Evolutionary conservation across 2,797 vertebrate species (phyloP), one percentile per base, ranked within the genome.

Genomic region (Fistularia tabacaria): DNA sequence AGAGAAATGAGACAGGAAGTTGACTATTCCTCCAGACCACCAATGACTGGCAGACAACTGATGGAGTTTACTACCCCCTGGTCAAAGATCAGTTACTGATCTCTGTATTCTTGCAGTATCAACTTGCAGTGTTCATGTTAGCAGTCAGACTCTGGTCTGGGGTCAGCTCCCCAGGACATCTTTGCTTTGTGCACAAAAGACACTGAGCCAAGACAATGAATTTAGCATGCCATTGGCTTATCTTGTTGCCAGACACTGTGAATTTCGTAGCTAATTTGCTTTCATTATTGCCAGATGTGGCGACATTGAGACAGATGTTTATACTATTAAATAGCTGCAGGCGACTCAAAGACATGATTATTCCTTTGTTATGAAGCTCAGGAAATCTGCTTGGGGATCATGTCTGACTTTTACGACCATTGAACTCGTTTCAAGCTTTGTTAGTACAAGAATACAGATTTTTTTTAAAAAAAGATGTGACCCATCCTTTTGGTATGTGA

Each of bases 261-360:
- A 84, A 82, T 91, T 84, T 79, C 85, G 84, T 87, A 89, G 84
- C 90, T 92, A 90, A 92, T 93, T 93, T 92, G 84, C 81, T 79
- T 85, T 91, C 76, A 92, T 90, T 89, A 83, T 76, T 93, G 79
- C 90, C 93, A 94, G 90, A 93, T 93, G 93, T 89, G 84, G 80
- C 65, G 81, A 88, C 88, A 86, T 83, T 80, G 67, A 84, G 77
- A 86, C 87, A 91, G 87, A 89, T 85, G 82, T 81, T 77, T 78
- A 80, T 88, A 80, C 44, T 84, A 85, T 82, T 72, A 80, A 78
- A 85, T 76, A 75, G 79, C 80, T 79, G 43, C 43, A 49, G 80
- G 82, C 74, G 14, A 66, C 81, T 75, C 37, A 5, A 47, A 73
- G 71, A 68, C 80, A 82, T 71, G 12, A 66, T 73, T 84, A 65